Conservation (phyloP, 2,888 invertebrate genomes). For the Leucozona laternaria region DNA sequence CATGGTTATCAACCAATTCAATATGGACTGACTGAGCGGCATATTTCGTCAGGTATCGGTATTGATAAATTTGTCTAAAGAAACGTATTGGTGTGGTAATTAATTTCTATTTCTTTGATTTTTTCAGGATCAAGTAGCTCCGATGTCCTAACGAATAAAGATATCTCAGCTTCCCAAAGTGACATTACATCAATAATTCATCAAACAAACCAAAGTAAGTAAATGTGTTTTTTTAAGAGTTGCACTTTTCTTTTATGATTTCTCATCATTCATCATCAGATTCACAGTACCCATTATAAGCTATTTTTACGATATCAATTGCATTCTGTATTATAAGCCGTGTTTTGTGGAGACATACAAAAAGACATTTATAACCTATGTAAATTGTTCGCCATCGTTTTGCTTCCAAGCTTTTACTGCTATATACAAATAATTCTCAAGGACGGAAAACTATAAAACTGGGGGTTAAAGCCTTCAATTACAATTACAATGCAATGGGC, state of each 20-base stretch:
- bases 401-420: no score
- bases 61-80: slow-evolving; percentile 30
- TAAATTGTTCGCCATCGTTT: no score
- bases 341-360: no score
- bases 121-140: slow-evolving; percentile 82
- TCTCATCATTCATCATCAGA: not conserved
- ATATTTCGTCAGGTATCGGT: slow-evolving; percentile 82
- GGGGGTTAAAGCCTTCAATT: no score
- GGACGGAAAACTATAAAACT: no score
- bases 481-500: no score
- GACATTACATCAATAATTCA: slow-evolving; percentile 84
- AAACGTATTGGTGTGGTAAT: slow-evolving; percentile 20
- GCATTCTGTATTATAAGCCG: no score
- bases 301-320: no score
- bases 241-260: not conserved
- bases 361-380: no score
- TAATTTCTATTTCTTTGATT: slow-evolving; percentile 24
- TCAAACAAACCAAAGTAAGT: slow-evolving; percentile 83
- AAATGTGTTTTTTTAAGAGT: not conserved
- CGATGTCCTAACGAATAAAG: slow-evolving; percentile 84
- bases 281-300: not conserved
- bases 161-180: slow-evolving; percentile 84
- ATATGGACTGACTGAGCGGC: slow-evolving; percentile 83
- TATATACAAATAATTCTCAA: no score
- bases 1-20: slow-evolving; percentile 84